A percentile compares a stretch with the other conserved stretches of the same genome.
Conservation (phyloP, 2,113 vertebrate genomes). For the Psilopsiagon aurifrons region DNA sequence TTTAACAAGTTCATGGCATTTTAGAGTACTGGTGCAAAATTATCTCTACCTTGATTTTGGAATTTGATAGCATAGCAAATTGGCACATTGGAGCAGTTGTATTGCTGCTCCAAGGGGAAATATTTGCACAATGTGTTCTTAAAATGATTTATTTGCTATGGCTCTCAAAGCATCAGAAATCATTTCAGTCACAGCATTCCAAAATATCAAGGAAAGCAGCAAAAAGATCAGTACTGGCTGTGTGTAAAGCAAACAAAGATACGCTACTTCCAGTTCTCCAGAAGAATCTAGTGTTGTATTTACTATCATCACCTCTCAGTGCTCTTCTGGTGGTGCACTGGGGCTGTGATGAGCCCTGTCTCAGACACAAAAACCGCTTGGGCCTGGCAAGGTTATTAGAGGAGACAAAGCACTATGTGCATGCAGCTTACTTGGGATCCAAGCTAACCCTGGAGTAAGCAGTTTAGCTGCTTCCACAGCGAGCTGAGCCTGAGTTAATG, state of each 20-base stretch:
- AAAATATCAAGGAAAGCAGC: not conserved
- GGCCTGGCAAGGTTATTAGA: constrained; percentile 20
- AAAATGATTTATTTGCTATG: not conserved
- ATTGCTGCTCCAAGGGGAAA: not conserved
- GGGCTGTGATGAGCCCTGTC: not conserved
- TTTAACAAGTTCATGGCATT: not conserved
- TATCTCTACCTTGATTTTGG: not conserved
- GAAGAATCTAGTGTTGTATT: not conserved
- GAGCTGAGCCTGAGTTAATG: not conserved
- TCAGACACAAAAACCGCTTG: not conserved
- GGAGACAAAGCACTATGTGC: not conserved
- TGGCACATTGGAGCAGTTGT: not conserved
- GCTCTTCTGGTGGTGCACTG: not conserved
- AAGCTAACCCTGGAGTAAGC: constrained; percentile 16
- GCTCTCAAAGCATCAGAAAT: not conserved
- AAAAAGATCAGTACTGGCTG: not conserved
- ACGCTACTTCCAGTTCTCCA: not conserved
- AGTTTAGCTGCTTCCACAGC: constrained; percentile 36
- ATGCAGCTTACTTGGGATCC: constrained; percentile 17
- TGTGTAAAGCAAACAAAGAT: not conserved
- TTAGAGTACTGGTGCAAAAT: not conserved
- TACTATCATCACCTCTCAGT: not conserved
- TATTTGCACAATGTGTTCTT: not conserved
- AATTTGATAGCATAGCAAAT: not conserved
- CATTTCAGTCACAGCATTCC: not conserved